These are phyloP conservation scores for Portevinia maculata DNA, from an alignment of 2,888 invertebrate genomes.

Conservation along the genomic window DNA sequence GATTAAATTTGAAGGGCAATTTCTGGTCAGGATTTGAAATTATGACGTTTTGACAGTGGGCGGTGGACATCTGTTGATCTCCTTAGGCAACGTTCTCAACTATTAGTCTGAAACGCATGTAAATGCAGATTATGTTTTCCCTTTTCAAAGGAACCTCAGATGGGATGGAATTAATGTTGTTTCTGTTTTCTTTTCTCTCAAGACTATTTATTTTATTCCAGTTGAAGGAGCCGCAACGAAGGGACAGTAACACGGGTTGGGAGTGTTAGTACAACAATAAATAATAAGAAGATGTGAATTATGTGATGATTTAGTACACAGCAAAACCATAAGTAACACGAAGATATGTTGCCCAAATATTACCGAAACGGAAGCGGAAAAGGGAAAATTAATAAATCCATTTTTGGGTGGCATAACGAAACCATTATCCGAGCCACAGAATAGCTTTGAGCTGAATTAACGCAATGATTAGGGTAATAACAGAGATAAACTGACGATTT, in stretches of 20 bases:
- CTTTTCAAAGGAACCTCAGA: conserved; percentile 39
- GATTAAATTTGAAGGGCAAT: conserved; percentile 37
- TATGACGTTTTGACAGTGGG: conserved; percentile 51
- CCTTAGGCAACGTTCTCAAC: conserved; percentile 15
- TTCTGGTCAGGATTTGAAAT: background rate
- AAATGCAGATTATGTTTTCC: conserved; percentile 46
- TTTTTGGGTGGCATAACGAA: conserved; percentile 59
- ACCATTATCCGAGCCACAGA: conserved; percentile 51
- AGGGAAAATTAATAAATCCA: conserved; percentile 67
- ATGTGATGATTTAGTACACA: conserved; percentile 42
- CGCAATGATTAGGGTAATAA: conserved; percentile 52
- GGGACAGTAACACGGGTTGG: background rate
- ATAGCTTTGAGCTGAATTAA: conserved; percentile 63
- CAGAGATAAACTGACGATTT: conserved; percentile 50
- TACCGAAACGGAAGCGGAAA: conserved; percentile 23
- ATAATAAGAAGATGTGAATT: conserved; percentile 51
- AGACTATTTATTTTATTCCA: conserved; percentile 11
- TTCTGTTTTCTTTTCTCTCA: background rate
- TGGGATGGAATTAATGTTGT: conserved; percentile 46
- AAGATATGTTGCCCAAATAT: conserved; percentile 12
- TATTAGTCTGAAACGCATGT: conserved; percentile 10
- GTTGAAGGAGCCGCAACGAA: conserved; percentile 13
- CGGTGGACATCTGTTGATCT: conserved; percentile 52
- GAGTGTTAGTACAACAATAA: conserved; percentile 35
- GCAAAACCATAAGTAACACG: conserved; percentile 19